Base-by-base conservation (phyloP, 1,140 invertebrate species). In the Cephus cinctus region DNA sequence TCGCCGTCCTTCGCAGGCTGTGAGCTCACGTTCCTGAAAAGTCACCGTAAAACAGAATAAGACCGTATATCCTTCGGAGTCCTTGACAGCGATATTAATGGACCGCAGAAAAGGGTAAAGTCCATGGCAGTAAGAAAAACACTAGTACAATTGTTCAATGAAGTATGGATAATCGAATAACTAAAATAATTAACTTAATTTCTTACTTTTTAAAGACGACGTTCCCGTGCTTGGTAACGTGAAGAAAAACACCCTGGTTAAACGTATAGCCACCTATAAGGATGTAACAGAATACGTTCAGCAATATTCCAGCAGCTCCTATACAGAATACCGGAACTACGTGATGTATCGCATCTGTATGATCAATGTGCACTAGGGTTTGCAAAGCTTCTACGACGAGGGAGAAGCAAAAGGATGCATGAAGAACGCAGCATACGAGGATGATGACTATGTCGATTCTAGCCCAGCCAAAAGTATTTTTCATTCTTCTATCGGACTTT, bases 401-500 rank as follows among this genome's bases (percentile, higher is more conserved):
- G 0, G 90, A 90, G 57, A 94, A 90, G 34, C 88, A 88, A 21
- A 94, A 82, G 0, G 92, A 92, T 1, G 85, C 83, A 43, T 94
- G 78, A 50, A 94, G 88, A 11, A 92, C 85, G 64, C 86, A 90
- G 27, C 88, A 89, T n/a, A 87, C 83, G 8, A 92, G 73, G 76
- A 88, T 86, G 32, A 86, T 87, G 4, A 94, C 71, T 1, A 95
- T 86, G 59, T 94, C 90, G 19, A 94, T 87, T 41, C 92, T 80
- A 1, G 90, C 89, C 91, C 92, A 96, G 1, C 92, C 92, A 54
- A 96, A 96, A 0, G 92, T 96, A 67, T 94, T 94, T 32, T 85
- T 85, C 47, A 94, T 78, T 45, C 82, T 81, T 16, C 81, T 81
- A 50, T 90, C 86, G 8, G 75, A 72, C 27, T 69, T 52, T 50